phyloP scores from a whole-genome alignment of 2,113 vertebrate genomes.

The Rhinoptilus africanus region DNA sequence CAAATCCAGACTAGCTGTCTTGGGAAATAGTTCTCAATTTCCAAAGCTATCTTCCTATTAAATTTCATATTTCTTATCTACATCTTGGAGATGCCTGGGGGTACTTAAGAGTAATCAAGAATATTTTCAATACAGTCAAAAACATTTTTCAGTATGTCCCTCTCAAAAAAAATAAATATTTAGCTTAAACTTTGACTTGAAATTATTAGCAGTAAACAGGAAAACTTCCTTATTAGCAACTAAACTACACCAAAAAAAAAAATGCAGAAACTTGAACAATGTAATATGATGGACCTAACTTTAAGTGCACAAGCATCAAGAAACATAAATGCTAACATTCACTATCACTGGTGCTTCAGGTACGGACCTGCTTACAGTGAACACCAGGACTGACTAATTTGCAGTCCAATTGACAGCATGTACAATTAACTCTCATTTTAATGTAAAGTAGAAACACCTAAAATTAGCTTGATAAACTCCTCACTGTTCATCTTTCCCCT shows the following conservation, averaged over 20 bases:
- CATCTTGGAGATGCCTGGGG: neutral
- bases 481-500: neutral
- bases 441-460: neutral
- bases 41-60: neutral
- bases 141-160: neutral
- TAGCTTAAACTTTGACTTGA: neutral
- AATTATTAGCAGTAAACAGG: neutral
- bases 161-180: neutral
- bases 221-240: neutral
- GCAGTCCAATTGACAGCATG: rapidly evolving
- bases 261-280: neutral
- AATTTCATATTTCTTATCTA: neutral
- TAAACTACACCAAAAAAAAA: neutral
- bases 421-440: neutral
- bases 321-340: neutral
- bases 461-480: neutral
- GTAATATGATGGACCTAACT: neutral
- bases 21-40: neutral
- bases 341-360: neutral
- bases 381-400: neutral
- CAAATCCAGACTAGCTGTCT: neutral
- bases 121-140: neutral
- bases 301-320: neutral
- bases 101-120: neutral
- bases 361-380: neutral